Base-by-base conservation (phyloP, 2,888 invertebrate genomes). In the Acanthosoma haemorrhoidale region DNA sequence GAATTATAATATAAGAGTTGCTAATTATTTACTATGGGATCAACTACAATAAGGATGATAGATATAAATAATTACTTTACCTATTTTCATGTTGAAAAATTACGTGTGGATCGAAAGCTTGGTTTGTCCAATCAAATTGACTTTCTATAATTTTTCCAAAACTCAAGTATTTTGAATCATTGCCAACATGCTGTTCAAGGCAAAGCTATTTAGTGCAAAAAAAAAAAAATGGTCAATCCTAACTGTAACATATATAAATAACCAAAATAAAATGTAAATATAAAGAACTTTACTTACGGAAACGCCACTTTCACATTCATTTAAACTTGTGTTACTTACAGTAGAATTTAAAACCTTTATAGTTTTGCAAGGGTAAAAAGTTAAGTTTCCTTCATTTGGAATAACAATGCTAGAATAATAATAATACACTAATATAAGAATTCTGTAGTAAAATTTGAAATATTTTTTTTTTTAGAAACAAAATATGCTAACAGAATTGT, bases 291-390 rank as follows among this genome's bases (percentile, higher is more conserved):
- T 32, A 32, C 61, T 61, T 61, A 61, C 61, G 16, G 61, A 61
- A 6, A 16, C 25, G 8, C 61, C 61, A 21, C 6, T n/a, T 4
- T 21, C 21, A 36, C 61, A 61, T 61, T 61, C 61, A 38, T 61
- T 61, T 36, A 5, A 4, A 9, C 21, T 36, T n/a, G 21, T n/a
- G 21, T 61, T 61, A 1, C 5, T 13, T 6, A 3, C 21, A 38
- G 21, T 61, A 6, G n/a, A 5, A 13, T 41, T 41, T 13, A 15
- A 4, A 13, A 61, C 21, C 8, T 29, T 16, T 1, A 34, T 36
- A 25, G 34, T 36, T 13, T 36, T 61, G n/a, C 61, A 61, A 34
- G 61, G 61, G 36, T 61, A 15, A 51, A 21, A 36, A 61, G 11
- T 21, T 4, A 36, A 38, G 13, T 32, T 3, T 61, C 16, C 34